Base-by-base conservation (phyloP, 2,113 vertebrate species). In the Carlito syrichta region DNA sequence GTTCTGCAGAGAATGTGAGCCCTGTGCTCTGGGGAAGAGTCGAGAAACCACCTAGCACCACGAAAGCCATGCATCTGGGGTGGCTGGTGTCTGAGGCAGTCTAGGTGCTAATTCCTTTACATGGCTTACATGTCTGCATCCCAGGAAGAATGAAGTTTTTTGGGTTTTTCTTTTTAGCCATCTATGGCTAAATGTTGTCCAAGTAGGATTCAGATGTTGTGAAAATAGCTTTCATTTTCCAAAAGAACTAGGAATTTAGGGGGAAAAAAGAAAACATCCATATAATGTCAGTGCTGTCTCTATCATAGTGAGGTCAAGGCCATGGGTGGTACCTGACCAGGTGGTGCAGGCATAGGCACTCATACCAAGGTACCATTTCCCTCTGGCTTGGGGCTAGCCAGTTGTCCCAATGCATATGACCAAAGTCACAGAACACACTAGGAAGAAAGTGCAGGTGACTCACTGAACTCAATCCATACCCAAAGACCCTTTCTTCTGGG, bases 1-100 rank as follows among this genome's bases (percentile, higher is more conserved):
- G 62, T 97, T 97, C 91, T 89, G 95, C 96, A 96, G 93, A 95
- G 97, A 98, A 97, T 79, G n/a, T n/a, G 98, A 98, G 96, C 96
- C 96, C 77, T 19, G 0, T 27, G 73, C 83, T 96, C 68, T 19
- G 87, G 92, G 92, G 89, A 89, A 96, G 95, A 94, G 93, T 94
- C 45, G 71, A 94, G 97, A 97, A 91, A 45, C 71, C 94, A 95
- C 91, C 66, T 90, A 74, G 96, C 95, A 96, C 30, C 56, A 1
- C 6, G 35, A 22, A 60, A 73, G 76, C 45, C 35, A 1, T n/a
- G 9, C 62, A 60, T 91, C 94, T 91, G 86, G 92, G 48, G 2
- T 45, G 89, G 43, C 50, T 86, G 89, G 83, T 96, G 89, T 91
- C 74, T 86, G 97, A 97, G 96, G 95, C 88, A 96, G 63, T 69